These are phyloP conservation scores for Eupeodes latifasciatus DNA, from an alignment of 2,888 invertebrate species.

Conservation along the genomic window DNA sequence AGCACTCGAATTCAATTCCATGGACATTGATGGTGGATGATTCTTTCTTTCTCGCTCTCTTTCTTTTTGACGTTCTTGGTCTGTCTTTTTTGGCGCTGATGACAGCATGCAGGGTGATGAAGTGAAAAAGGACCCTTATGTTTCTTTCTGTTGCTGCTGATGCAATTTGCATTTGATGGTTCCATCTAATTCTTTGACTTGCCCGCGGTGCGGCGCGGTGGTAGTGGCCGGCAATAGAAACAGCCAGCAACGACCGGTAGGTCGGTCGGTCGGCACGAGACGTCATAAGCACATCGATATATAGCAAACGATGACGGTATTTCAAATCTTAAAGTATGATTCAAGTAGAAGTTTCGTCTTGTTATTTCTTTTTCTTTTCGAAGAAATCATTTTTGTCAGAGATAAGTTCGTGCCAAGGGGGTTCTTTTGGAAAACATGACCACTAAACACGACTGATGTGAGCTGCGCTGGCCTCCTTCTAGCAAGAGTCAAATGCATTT, in stretches of 20 bases:
- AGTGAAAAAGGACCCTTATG: constrained; percentile 57
- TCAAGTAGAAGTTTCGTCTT: constrained; percentile 48
- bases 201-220: constrained; percentile 3
- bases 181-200: constrained; percentile 48
- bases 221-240: neutral
- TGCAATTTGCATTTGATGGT: constrained; percentile 64
- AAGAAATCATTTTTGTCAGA: constrained; percentile 47
- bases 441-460: constrained; percentile 19
- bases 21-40: constrained; percentile 36
- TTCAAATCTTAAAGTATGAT: constrained; percentile 69
- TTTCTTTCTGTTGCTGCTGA: constrained; percentile 35
- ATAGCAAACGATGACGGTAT: constrained; percentile 25
- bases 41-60: neutral
- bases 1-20: constrained; percentile 54
- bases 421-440: constrained; percentile 37
- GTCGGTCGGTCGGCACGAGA: neutral
- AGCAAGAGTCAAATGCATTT: neutral
- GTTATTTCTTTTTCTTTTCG: constrained; percentile 28
- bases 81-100: constrained; percentile 7
- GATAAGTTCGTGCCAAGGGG: constrained; percentile 35
- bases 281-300: neutral
- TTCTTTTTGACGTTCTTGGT: neutral
- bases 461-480: neutral
- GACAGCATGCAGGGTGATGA: constrained; percentile 37
- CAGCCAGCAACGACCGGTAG: too few relatives aligned